These are phyloP conservation scores for Macrostomum lignano DNA, from an alignment of 1,140 invertebrate species.

Conservation along the genomic window DNA sequence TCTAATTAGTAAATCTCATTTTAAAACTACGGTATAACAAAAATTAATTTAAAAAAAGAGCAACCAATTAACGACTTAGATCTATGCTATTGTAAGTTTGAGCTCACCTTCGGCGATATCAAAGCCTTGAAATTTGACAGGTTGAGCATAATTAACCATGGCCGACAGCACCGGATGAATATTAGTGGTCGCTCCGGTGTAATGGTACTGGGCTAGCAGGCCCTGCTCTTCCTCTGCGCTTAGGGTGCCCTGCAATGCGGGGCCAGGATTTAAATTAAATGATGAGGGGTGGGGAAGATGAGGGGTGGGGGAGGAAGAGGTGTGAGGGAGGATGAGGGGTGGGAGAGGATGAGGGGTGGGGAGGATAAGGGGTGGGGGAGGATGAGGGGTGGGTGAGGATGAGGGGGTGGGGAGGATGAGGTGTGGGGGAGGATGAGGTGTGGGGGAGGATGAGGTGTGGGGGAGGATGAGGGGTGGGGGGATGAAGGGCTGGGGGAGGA, in stretches of 20 bases:
- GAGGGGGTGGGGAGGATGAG: too few species aligned
- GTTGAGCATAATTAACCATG: slow-evolving; percentile 95
- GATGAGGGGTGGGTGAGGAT: too few species aligned
- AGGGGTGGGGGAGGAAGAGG: neutral
- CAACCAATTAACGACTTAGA: neutral
- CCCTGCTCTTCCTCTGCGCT: slow-evolving; percentile 34
- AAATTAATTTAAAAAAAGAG: slow-evolving; percentile 9
- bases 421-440: too few species aligned
- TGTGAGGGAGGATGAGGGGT: too few species aligned
- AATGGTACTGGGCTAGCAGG: slow-evolving; percentile 37
- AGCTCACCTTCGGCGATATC: slow-evolving; percentile 67
- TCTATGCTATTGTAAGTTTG: slow-evolving; percentile 1
- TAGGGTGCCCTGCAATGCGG: slow-evolving; percentile 19
- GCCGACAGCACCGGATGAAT: slow-evolving; percentile 93
- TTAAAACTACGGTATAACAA: slow-evolving; percentile 10
- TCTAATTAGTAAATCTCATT: too few species aligned
- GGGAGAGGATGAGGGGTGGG: too few species aligned
- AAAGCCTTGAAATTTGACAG: slow-evolving; percentile 91
- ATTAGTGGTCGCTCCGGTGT: slow-evolving; percentile 85
- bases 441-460: too few species aligned
- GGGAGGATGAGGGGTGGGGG: too few species aligned
- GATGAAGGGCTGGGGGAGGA: too few species aligned
- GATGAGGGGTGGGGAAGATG: too few species aligned
- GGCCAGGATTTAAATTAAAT: too few species aligned
- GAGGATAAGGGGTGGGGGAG: too few species aligned